These are phyloP conservation scores for Clarias platycephalus DNA, from an alignment of 2,797 vertebrate species.

Conservation along the genomic window DNA sequence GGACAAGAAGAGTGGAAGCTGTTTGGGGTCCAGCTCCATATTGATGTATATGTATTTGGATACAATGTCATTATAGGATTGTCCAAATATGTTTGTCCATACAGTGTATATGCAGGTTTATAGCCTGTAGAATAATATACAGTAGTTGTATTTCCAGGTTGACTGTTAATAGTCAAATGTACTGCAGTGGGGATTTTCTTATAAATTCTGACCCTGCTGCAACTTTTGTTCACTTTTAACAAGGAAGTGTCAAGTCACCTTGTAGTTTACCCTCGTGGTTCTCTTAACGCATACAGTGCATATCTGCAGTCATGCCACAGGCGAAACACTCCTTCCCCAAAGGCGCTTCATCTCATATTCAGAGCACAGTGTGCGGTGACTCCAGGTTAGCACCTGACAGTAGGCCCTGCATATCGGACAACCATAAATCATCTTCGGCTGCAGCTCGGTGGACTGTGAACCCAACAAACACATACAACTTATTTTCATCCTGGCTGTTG, in stretches of 20 bases:
- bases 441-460: constrained; percentile 36
- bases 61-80: not conserved
- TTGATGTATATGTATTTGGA: not conserved
- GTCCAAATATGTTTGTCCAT: no score
- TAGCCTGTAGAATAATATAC: not conserved
- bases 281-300: constrained; percentile 48
- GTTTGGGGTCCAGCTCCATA: no score
- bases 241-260: constrained; percentile 56
- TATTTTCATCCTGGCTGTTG: constrained; percentile 40
- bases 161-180: not conserved
- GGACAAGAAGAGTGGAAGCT: no score
- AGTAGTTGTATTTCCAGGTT: not conserved
- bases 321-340: constrained; percentile 46
- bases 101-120: not conserved
- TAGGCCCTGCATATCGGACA: constrained; percentile 55
- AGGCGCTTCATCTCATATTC: constrained; percentile 59
- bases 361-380: constrained; percentile 42
- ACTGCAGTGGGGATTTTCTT: not conserved
- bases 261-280: constrained; percentile 33
- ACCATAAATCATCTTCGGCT: constrained; percentile 63
- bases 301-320: constrained; percentile 49
- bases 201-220: not conserved
- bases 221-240: constrained; percentile 31
- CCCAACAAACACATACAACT: constrained; percentile 32
- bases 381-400: constrained; percentile 58